Conservation (phyloP, 35 echinoderm and acorn worm genomes). For the Chiridota heheva region DNA sequence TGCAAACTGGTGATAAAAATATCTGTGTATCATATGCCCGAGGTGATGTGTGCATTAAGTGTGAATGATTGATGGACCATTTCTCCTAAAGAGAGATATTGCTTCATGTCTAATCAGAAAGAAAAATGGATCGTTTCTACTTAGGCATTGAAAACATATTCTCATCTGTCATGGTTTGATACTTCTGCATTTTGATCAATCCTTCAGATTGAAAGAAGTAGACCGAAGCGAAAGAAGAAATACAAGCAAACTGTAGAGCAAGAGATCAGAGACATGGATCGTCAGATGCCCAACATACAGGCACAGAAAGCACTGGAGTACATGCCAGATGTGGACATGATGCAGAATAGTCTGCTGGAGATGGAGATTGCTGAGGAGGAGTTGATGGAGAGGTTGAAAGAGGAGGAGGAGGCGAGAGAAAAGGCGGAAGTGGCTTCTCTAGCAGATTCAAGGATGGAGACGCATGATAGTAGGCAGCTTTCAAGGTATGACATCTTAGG, state of each 20-base stretch:
- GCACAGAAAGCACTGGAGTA: constrained; percentile 77
- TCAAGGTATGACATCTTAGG: constrained; percentile 31
- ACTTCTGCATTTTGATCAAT: too few relatives aligned
- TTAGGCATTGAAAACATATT: too few relatives aligned
- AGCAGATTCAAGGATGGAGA: constrained; percentile 4
- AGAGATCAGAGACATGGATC: constrained; percentile 82
- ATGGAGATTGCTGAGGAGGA: too few relatives aligned
- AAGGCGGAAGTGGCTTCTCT: constrained; percentile 11
- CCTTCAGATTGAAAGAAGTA: constrained; percentile 96
- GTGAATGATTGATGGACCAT: too few relatives aligned
- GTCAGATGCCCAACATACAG: constrained; percentile 75
- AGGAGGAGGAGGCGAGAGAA: neutral
- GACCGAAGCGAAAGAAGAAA: constrained; percentile 71
- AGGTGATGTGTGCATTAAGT: too few relatives aligned
- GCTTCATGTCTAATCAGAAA: too few relatives aligned
- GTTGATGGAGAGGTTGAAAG: neutral
- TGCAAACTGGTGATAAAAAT: too few relatives aligned
- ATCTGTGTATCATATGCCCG: too few relatives aligned
- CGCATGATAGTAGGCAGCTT: constrained; percentile 29
- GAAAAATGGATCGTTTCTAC: too few relatives aligned
- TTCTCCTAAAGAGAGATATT: too few relatives aligned
- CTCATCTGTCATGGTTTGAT: too few relatives aligned
- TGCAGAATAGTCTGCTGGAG: constrained; percentile 47
- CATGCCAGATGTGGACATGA: constrained; percentile 67
- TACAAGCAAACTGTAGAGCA: constrained; percentile 57